Evolutionary conservation across 2,797 vertebrate species (phyloP), one percentile per base, ranked within the genome.

Genomic region (Remorina albescens): DNA sequence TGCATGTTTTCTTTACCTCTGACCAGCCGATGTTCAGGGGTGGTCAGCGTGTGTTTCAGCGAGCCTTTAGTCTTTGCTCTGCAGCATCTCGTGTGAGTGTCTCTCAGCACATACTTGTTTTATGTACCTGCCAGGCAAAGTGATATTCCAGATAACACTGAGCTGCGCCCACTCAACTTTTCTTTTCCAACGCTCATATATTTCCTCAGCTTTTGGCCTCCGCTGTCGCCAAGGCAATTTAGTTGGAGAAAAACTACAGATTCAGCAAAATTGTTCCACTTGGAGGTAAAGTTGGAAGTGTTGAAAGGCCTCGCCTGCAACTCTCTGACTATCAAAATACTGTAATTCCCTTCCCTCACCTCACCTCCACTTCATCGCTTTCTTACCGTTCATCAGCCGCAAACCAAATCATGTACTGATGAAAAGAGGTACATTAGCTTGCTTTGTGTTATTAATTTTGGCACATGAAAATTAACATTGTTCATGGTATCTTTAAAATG

Each of bases 131-230:
- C 88, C 88, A 89, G 88, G 71, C 84, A 80, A 86, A 93, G 90
- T 30, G 78, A 91, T 90, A 90, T 90, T 91, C 91, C 91, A 93
- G 91, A 93, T 90, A 89, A 86, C 49, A 15, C 57, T 41, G 44
- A 57, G 82, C 84, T 86, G 87, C 83, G 67, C 87, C 88, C 86
- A 77, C 88, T 82, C 85, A 44, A 60, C 80, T 84, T 90, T 83
- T 89, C 80, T 86, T 84, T 86, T 88, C 86, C 89, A 89, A 18
- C 28, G 36, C 86, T 86, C 86, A 74, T 90, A 88, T 91, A 91
- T 91, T 90, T 91, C 86, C 76, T 50, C 81, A 80, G 83, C 71
- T 87, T 82, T 88, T 90, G 88, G 90, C 88, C 80, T 74, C 75
- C 5, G 71, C 81, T 80, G 84, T 89, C 80, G 81, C 89, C 89